A percentile compares a stretch with the other conserved stretches of the same genome.
Conservation (phyloP, 2,888 invertebrate species). For the Pristionchus mayeri region DNA sequence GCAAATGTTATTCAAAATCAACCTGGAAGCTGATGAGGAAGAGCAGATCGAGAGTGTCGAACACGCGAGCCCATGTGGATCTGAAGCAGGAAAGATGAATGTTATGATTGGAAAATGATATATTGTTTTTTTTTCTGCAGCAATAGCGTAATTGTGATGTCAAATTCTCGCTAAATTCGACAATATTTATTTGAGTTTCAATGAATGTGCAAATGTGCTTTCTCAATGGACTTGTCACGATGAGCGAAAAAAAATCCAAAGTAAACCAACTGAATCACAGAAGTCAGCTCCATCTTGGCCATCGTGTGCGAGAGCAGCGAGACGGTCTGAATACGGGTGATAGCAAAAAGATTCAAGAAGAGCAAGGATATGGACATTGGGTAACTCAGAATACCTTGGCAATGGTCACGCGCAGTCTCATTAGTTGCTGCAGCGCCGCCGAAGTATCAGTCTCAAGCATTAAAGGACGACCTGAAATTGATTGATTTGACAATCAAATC, state of each 20-base stretch:
- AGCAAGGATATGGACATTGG: neutral
- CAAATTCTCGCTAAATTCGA: too few species aligned
- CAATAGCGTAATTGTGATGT: too few species aligned
- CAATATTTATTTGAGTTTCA: too few species aligned
- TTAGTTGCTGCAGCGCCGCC: constrained; percentile 17
- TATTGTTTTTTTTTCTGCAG: too few species aligned
- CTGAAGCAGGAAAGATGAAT: neutral
- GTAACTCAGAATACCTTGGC: neutral
- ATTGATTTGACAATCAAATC: neutral
- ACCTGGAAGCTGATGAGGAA: constrained; percentile 57
- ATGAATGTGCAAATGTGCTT: neutral
- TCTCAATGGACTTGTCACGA: neutral
- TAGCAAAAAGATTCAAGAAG: neutral
- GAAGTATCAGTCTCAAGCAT: constrained; percentile 41
- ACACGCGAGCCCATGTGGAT: constrained; percentile 57
- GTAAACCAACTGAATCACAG: neutral
- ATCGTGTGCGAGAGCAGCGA: constrained; percentile 3
- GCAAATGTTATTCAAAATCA: neutral
- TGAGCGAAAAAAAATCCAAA: neutral
- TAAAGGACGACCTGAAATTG: constrained; percentile 8
- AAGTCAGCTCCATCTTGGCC: neutral
- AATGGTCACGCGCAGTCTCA: constrained; percentile 35
- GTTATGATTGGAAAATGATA: neutral
- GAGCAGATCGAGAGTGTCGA: constrained; percentile 61
- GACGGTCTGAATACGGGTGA: constrained; percentile 9